Base-by-base conservation (phyloP, 2,113 vertebrate species). In the Xenus cinereus region DNA sequence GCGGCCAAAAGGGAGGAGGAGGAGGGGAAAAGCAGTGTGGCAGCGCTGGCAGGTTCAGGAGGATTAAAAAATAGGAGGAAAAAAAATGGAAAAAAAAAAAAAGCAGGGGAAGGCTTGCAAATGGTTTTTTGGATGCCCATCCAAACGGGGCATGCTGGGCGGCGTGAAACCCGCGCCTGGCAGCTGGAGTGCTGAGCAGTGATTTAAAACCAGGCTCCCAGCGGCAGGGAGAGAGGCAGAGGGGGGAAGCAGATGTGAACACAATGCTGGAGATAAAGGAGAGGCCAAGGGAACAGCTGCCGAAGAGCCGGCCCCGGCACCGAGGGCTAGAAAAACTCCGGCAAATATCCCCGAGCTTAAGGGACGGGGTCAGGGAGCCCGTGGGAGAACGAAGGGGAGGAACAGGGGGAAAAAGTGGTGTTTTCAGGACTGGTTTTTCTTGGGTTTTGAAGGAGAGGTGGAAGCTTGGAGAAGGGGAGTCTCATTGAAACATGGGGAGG, bases 221-320 rank as follows among this genome's bases (percentile, higher is more conserved):
- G 91, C 6, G 7, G 87, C 78, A 51, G 93, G 90, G 84, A 69
- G 57, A 57, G 79, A 93, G 93, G 85, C 95, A 93, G 93, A 88
- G 95, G 56, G 90, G 68, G 53, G 27, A 90, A 94, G 54, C 96
- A 96, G 96, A 96, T 96, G 96, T 92, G 95, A 96, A 84, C 76
- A 89, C 96, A 88, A 83, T 85, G 96, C 76, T 80, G 95, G 96
- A 96, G 92, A 96, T 96, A 96, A 92, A 96, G 95, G 92, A 92
- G 92, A 96, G 83, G 83, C 95, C 93, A 84, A 96, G 85, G 90
- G 68, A 96, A 93, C 97, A 95, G 93, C 93, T 97, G 96, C 80
- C 0, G 60, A 57, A 94, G 68, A 59, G 46, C 68, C 20, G 3
- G 28, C 75, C 72, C 1, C 0, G 75, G 37, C 54, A 45, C 64